phyloP scores from a whole-genome alignment of 2,888 invertebrate species.

The Lapara coniferarum region DNA sequence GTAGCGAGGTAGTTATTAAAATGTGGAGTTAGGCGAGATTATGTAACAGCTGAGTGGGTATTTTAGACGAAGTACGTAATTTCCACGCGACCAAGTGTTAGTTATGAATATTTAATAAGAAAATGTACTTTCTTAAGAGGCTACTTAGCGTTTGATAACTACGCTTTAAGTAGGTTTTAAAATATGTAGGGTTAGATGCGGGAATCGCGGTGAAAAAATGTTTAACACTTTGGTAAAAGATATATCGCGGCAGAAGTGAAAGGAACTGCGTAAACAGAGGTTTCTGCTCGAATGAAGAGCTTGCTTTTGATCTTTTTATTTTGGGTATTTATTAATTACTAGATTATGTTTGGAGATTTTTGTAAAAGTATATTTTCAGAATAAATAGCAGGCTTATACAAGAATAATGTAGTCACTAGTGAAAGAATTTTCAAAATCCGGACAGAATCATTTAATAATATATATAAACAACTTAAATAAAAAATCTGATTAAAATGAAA shows the following conservation, averaged over 20 bases:
- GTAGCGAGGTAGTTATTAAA: constrained; percentile 12
- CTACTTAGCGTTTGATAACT: constrained; percentile 48
- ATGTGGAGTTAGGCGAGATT: constrained; percentile 21
- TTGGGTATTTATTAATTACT: too few species aligned
- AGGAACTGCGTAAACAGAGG: too few species aligned
- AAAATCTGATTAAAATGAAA: not conserved
- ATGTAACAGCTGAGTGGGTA: constrained; percentile 19
- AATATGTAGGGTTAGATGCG: constrained; percentile 47
- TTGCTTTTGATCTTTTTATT: too few species aligned
- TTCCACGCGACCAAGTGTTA: constrained; percentile 41
- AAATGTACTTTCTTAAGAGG: constrained; percentile 49
- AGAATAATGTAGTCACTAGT: too few species aligned
- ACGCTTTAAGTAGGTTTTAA: constrained; percentile 49
- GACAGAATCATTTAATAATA: too few species aligned
- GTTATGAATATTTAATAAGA: constrained; percentile 55
- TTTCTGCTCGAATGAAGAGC: too few species aligned
- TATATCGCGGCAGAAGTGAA: too few species aligned
- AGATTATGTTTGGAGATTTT: too few species aligned
- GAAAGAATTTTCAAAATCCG: too few species aligned
- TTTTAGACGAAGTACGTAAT: constrained; percentile 32
- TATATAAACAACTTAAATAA: too few species aligned
- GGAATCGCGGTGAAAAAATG: constrained; percentile 28
- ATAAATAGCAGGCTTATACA: too few species aligned
- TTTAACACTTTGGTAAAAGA: not conserved
- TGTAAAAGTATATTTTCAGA: too few species aligned